Evolutionary conservation across 2,888 invertebrate species (phyloP), one percentile per base, ranked within the genome.

Genomic region (Griposia aprilina): DNA sequence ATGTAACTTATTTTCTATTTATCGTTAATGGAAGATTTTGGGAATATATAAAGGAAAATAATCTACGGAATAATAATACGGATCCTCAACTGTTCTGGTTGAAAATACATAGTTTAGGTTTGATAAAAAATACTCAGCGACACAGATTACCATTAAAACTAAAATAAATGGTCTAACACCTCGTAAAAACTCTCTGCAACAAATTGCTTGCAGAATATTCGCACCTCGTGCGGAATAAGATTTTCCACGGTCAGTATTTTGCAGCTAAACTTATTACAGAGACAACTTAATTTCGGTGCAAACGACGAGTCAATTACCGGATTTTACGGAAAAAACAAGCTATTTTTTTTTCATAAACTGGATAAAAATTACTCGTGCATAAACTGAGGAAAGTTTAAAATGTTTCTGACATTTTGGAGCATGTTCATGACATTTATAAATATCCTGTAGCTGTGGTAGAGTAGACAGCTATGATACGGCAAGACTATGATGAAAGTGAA

Each of bases 341-440:
- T 26, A 13, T 60, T 60, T 74, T 74, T 74, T 71, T 75, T 73
- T 59, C 62, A 65, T 45, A 65, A 75, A 60, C 48, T 72, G n/a
- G 8, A 48, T 60, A 48, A 62, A 83, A 81, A 66, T 72, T 62
- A 83, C 75, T 75, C 85, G 81, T 74, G 82, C 84, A 80, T 63
- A 74, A 82, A 84, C 74, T 74, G 6, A 11, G 52, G 55, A 52
- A 60, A 63, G 0, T 78, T 78, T 82, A 60, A 63, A 80, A 82
- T 52, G 77, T 48, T 69, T 65, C 69, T 59, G 82, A 76, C 69
- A 82, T 82, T 81, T 77, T 83, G 15, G 59, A 83, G 78, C 66
- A 66, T 80, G 69, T 70, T 70, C 45, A 17, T 84, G 80, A 57
- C 83, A 71, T 76, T 81, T 78, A 72, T 79, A 82, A 83, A 87